A percentile compares a stretch with the other conserved stretches of the same genome.
Conservation (phyloP, 2,113 vertebrate species). For the Sula dactylatra region DNA sequence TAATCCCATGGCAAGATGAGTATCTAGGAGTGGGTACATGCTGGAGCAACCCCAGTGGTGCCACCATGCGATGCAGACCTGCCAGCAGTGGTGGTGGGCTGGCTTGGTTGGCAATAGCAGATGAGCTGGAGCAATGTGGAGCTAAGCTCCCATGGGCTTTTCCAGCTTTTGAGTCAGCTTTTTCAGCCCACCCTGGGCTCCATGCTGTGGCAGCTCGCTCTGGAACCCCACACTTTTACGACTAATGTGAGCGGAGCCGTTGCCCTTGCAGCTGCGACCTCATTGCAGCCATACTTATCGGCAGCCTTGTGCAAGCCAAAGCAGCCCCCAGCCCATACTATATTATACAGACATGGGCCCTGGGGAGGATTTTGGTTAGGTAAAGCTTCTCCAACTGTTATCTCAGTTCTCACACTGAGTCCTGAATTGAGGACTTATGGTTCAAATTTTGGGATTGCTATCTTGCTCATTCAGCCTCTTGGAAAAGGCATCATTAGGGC, state of each 20-base stretch:
- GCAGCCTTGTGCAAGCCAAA: not conserved
- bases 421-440: not conserved
- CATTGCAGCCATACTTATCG: not conserved
- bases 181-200: not conserved
- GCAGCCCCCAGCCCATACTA: not conserved
- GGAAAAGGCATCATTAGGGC: not conserved
- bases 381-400: not conserved
- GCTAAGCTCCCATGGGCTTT: not conserved
- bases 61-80: not conserved
- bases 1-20: not conserved
- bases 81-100: not conserved
- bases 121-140: rapidly evolving
- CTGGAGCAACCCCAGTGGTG: not conserved
- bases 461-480: not conserved
- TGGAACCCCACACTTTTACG: not conserved
- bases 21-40: not conserved
- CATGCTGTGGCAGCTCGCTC: not conserved
- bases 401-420: not conserved
- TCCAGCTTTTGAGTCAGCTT: not conserved
- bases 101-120: not conserved
- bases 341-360: not conserved
- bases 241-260: rapidly evolving
- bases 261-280: rapidly evolving
- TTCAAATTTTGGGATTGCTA: not conserved
- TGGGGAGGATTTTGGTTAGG: not conserved